A percentile compares a stretch with the other conserved stretches of the same genome.
Evolutionary conservation across 2,113 vertebrate genomes (phyloP).

Genomic region (Uria aalge): DNA sequence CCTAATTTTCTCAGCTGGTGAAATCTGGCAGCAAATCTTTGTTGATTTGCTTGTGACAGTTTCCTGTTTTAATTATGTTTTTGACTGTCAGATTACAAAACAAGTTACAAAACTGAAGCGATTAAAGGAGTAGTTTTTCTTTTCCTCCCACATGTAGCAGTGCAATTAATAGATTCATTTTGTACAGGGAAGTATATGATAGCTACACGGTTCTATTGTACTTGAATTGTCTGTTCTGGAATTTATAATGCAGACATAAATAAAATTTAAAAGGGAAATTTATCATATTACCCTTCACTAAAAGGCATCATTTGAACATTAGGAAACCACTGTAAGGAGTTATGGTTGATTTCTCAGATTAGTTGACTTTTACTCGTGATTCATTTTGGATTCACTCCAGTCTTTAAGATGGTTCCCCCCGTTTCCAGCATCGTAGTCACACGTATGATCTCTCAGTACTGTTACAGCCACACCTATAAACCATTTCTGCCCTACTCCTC

Average conservation of each 20-base stretch:
- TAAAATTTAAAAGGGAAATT: background rate
- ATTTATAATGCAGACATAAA: background rate
- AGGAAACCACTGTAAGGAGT: background rate
- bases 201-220: background rate
- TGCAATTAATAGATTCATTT: background rate
- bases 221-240: background rate
- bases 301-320: background rate
- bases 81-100: slow-evolving; percentile 1
- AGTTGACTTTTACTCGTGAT: background rate
- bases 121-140: background rate
- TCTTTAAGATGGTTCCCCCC: background rate
- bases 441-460: background rate
- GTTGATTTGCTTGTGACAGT: slow-evolving; percentile 3
- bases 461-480: background rate
- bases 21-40: background rate
- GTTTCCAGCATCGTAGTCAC: background rate
- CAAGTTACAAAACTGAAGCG: background rate
- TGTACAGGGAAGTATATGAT: background rate
- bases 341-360: background rate
- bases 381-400: background rate
- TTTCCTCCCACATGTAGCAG: background rate
- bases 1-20: slow-evolving; percentile 23
- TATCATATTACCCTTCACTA: background rate
- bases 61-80: slow-evolving; percentile 19
- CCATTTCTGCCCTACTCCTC: background rate